phyloP scores from a whole-genome alignment of 2,797 vertebrate genomes.

The Liasis olivaceus region DNA sequence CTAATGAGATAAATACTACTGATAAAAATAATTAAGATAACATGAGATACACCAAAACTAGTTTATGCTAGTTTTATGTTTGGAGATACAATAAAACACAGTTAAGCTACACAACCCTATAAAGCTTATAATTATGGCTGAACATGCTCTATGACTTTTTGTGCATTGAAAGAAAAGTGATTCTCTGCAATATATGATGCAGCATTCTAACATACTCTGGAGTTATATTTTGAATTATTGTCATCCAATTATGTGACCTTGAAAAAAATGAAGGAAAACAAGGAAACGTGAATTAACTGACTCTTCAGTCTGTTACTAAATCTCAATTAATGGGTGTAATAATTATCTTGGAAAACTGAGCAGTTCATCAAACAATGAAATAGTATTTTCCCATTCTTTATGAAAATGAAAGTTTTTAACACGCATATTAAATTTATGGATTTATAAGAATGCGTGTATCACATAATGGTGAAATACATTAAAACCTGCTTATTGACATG shows the following conservation, averaged over 20 bases:
- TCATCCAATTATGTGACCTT: background rate
- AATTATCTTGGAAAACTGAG: background rate
- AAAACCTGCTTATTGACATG: background rate
- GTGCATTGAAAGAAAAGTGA: background rate
- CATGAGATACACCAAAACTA: background rate
- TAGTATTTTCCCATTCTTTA: background rate
- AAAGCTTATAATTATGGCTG: background rate
- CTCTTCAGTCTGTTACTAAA: background rate
- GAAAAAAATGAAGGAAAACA: background rate
- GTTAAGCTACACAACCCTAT: no score
- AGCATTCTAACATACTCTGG: background rate
- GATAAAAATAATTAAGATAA: background rate
- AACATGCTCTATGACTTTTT: background rate
- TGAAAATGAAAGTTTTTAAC: background rate
- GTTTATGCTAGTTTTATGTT: background rate
- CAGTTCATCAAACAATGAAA: background rate
- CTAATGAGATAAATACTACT: background rate
- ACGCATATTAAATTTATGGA: background rate
- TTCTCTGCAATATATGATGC: background rate
- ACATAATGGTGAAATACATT: background rate
- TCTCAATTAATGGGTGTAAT: background rate
- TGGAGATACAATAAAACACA: background rate
- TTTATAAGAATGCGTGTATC: background rate
- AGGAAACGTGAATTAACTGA: background rate
- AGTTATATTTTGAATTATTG: slow-evolving; percentile 17